Percentiles rank a stretch among this genome's conserved stretches.
These are phyloP conservation scores for Lobophora halterata DNA, from an alignment of 2,888 invertebrate genomes.

Conservation along the genomic window DNA sequence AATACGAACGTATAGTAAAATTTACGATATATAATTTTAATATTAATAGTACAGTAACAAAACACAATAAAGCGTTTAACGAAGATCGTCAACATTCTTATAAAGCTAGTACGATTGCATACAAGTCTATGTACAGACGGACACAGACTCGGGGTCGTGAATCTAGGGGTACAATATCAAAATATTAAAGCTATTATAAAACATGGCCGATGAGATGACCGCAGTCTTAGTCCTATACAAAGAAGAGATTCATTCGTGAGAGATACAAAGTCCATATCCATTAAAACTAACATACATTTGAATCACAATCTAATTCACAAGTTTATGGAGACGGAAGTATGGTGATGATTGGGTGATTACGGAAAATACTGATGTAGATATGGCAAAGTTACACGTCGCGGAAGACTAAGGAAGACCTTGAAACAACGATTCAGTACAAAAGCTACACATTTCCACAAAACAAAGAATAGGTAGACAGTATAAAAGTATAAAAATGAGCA, in stretches of 20 bases:
- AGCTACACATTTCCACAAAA: conserved; percentile 27
- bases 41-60: conserved; percentile 74
- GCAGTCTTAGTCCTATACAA: conserved; percentile 63
- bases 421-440: conserved; percentile 29
- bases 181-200: conserved; percentile 72
- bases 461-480: conserved; percentile 51
- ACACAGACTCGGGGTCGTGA: conserved; percentile 36
- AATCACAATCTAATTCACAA: conserved; percentile 15
- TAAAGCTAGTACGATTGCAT: conserved; percentile 68
- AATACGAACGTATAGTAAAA: conserved; percentile 79
- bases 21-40: conserved; percentile 77
- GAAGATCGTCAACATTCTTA: conserved; percentile 70
- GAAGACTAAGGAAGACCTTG: conserved; percentile 74
- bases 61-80: conserved; percentile 75
- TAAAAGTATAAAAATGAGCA: conserved; percentile 77
- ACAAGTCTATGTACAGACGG: conserved; percentile 52
- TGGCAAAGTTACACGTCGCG: conserved; percentile 36
- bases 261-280: background rate
- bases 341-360: conserved; percentile 21
- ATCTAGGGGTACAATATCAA: conserved; percentile 60
- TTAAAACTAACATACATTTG: conserved; percentile 12
- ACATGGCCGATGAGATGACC: conserved; percentile 67
- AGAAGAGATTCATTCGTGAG: conserved; percentile 21
- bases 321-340: conserved; percentile 12
- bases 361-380: conserved; percentile 28